phyloP scores from a whole-genome alignment of 2,888 invertebrate species.

The Argyresthia goedartella region DNA sequence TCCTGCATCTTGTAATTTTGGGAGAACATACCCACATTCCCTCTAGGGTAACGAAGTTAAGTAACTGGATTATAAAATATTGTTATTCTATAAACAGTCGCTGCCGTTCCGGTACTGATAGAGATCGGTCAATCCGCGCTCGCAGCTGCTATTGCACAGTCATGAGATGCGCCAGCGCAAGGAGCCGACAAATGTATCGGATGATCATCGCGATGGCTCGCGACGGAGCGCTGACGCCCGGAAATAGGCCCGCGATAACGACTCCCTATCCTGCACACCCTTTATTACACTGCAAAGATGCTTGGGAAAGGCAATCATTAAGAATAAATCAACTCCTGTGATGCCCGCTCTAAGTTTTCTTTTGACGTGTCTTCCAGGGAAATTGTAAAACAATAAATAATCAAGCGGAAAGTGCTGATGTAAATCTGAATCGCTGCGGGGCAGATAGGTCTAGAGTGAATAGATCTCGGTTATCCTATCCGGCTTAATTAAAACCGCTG shows the following conservation, averaged over 20 bases:
- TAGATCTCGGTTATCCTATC: slow-evolving; percentile 8
- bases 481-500: slow-evolving; percentile 31
- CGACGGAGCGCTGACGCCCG: slow-evolving; percentile 59
- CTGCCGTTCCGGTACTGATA: slow-evolving; percentile 43
- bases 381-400: slow-evolving; percentile 24
- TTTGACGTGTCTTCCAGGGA: no score
- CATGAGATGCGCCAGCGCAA: slow-evolving; percentile 31
- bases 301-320: slow-evolving; percentile 62
- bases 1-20: neutral
- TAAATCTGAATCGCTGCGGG: neutral
- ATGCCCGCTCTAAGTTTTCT: no score
- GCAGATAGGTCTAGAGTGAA: neutral
- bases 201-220: slow-evolving; percentile 52
- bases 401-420: slow-evolving; percentile 20
- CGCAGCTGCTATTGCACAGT: no score
- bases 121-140: no score
- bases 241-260: slow-evolving; percentile 67
- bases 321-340: slow-evolving; percentile 57
- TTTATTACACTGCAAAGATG: slow-evolving; percentile 52
- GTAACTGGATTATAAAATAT: no score
- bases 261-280: slow-evolving; percentile 52
- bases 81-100: no score
- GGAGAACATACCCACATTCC: neutral
- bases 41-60: no score
- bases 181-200: slow-evolving; percentile 64